A percentile compares a stretch with the other conserved stretches of the same genome.
phyloP scores from a whole-genome alignment of 2,888 invertebrate genomes.

The Ectobius pallidus region DNA sequence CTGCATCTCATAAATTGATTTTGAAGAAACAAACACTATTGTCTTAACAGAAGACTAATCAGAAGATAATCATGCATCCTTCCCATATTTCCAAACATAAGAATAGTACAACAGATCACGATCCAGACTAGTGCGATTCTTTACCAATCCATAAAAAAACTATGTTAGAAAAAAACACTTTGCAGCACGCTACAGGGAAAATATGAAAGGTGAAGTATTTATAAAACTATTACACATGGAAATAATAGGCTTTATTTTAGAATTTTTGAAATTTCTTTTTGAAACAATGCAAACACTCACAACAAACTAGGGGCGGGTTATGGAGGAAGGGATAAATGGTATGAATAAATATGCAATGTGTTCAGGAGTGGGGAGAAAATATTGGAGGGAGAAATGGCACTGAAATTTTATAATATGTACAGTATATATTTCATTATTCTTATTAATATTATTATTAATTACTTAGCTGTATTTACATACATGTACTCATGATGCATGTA shows the following conservation, averaged over 20 bases:
- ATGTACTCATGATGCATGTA: slow-evolving; percentile 31
- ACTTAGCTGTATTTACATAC: slow-evolving; percentile 32
- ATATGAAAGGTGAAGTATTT: not conserved
- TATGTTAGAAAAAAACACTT: too few relatives aligned
- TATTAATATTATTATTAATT: slow-evolving; percentile 20
- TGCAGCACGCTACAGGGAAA: too few relatives aligned
- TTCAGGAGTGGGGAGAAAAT: slow-evolving; percentile 13
- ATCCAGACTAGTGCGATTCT: too few relatives aligned
- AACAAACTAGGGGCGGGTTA: slow-evolving; percentile 19
- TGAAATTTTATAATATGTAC: slow-evolving; percentile 29
- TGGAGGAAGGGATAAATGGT: slow-evolving; percentile 7
- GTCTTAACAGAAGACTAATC: too few relatives aligned
- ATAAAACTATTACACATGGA: slow-evolving; percentile 18
- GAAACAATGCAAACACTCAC: slow-evolving; percentile 33
- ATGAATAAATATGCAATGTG: slow-evolving; percentile 1
- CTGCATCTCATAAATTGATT: too few relatives aligned
- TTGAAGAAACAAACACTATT: too few relatives aligned
- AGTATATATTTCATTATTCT: slow-evolving; percentile 28
- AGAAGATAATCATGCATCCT: too few relatives aligned
- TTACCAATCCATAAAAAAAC: too few relatives aligned
- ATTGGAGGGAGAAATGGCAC: slow-evolving; percentile 22
- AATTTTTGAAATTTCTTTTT: slow-evolving; percentile 23
- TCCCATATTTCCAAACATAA: too few relatives aligned
- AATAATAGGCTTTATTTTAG: slow-evolving; percentile 32
- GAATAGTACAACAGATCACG: too few relatives aligned